Evolutionary conservation across 2,888 invertebrate genomes (phyloP).

Genomic region (Chrysolina haemoptera): DNA sequence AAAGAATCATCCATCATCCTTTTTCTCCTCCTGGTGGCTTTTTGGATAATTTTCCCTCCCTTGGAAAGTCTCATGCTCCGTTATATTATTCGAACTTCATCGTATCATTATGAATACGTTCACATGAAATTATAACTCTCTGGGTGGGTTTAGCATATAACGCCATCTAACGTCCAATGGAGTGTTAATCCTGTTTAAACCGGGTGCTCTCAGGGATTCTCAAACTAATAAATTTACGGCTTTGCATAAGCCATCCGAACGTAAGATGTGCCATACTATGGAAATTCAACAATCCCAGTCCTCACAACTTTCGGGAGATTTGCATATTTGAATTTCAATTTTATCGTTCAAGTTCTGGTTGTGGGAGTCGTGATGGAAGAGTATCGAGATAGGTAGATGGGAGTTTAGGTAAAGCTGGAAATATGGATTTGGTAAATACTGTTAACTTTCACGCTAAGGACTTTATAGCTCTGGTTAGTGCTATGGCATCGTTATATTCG

Average conservation of each 20-base stretch:
- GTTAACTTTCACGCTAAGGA: neutral
- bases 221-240: slow-evolving; percentile 74
- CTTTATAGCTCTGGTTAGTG: neutral
- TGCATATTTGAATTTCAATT: slow-evolving; percentile 68
- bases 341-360: slow-evolving; percentile 52
- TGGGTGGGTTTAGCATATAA: slow-evolving; percentile 47
- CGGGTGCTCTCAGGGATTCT: slow-evolving; percentile 73
- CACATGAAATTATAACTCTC: slow-evolving; percentile 39
- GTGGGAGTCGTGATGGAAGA: slow-evolving; percentile 30
- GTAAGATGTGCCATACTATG: slow-evolving; percentile 64
- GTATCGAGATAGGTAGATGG: slow-evolving; percentile 3
- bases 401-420: slow-evolving; percentile 17
- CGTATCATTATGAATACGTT: slow-evolving; percentile 38
- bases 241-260: slow-evolving; percentile 74
- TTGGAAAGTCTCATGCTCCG: no score
- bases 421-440: slow-evolving; percentile 3
- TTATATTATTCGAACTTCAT: neutral
- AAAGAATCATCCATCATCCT: no score
- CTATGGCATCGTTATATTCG: neutral
- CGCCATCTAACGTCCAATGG: slow-evolving; percentile 67
- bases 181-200: slow-evolving; percentile 73
- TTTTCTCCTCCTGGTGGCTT: no score
- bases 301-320: slow-evolving; percentile 63
- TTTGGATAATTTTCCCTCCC: no score
- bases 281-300: slow-evolving; percentile 64